Evolutionary conservation across 2,888 invertebrate genomes (phyloP).

Genomic region (Mamestra brassicae): DNA sequence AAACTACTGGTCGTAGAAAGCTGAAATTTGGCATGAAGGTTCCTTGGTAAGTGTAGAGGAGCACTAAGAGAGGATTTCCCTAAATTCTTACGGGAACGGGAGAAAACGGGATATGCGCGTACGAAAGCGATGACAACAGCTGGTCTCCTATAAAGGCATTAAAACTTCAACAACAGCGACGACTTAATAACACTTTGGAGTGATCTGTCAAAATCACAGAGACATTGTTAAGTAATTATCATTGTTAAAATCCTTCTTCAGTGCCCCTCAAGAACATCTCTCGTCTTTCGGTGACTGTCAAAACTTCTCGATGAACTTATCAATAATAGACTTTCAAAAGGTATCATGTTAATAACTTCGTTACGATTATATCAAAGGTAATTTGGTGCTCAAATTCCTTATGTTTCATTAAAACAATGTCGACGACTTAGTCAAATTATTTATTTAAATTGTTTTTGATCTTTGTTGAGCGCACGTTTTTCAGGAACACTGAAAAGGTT

Average conservation of each 20-base stretch:
- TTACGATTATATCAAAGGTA: constrained; percentile 31
- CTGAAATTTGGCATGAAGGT: no score
- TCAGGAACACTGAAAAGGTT: constrained; percentile 1
- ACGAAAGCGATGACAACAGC: no score
- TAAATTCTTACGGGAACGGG: no score
- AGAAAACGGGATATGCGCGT: no score
- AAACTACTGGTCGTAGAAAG: no score
- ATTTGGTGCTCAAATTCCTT: constrained; percentile 6
- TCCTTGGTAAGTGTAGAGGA: no score
- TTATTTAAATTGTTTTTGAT: constrained; percentile 27
- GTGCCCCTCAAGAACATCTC: neutral
- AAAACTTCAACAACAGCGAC: constrained; percentile 17
- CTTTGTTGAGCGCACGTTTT: neutral
- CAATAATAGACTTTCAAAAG: constrained; percentile 9
- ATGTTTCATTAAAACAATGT: constrained; percentile 9
- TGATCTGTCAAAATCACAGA: constrained; percentile 32
- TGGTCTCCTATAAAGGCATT: neutral
- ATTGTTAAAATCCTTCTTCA: constrained; percentile 2
- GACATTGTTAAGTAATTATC: constrained; percentile 26
- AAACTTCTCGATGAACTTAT: constrained; percentile 24
- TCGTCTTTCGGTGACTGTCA: neutral
- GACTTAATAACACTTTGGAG: constrained; percentile 13
- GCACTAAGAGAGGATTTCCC: no score
- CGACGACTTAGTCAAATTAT: neutral
- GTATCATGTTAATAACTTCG: constrained; percentile 18